Conservation (phyloP, 2,797 vertebrate genomes). For the Microhierax caerulescens region DNA sequence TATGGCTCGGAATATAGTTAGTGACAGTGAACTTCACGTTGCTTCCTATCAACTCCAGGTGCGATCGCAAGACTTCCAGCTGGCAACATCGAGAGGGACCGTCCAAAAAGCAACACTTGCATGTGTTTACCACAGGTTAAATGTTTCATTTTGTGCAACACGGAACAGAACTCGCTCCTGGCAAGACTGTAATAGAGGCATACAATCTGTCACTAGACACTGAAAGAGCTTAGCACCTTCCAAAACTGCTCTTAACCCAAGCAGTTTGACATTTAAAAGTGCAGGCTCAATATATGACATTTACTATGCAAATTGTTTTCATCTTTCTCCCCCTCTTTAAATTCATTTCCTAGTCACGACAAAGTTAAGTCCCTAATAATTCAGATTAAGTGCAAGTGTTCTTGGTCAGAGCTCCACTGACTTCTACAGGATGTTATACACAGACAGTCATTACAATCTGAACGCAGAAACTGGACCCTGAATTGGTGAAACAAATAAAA, state of each 20-base stretch:
- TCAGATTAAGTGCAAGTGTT: background rate
- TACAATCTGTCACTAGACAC: background rate
- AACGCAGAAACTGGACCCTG: background rate
- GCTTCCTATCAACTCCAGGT: background rate
- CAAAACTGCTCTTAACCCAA: background rate
- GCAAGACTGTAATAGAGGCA: background rate
- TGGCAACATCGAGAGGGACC: background rate
- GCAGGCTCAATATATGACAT: background rate
- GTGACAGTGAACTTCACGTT: background rate
- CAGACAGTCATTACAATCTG: background rate
- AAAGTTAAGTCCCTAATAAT: background rate
- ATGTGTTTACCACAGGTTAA: background rate
- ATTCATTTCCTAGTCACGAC: too few relatives aligned
- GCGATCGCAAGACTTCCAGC: background rate
- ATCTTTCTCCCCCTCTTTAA: background rate
- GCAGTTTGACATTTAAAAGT: conserved; percentile 23
- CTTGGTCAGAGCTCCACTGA: background rate
- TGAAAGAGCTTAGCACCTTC: background rate
- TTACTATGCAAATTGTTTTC: background rate
- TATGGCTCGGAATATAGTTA: background rate
- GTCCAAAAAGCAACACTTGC: background rate
- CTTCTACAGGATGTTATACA: background rate
- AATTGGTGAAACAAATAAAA: background rate
- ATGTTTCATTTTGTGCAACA: background rate
- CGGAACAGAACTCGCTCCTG: background rate